Base-by-base conservation (phyloP, 2,888 invertebrate species). In the Sepiola atlantica region DNA sequence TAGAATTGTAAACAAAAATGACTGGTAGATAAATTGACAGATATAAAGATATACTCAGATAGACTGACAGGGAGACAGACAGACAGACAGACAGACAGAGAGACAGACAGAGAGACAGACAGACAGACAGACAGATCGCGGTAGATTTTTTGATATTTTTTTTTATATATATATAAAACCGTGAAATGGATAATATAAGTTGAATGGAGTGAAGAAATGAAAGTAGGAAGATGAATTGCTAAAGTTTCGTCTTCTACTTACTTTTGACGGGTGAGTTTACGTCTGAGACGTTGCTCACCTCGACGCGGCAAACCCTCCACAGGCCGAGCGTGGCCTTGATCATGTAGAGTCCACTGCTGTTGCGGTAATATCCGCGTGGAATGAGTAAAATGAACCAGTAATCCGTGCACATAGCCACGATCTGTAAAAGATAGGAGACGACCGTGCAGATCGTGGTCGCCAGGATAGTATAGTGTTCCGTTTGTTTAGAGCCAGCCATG, bases 211-310 rank as follows among this genome's bases (percentile, higher is more conserved):
- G 0, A 77, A 1, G 21, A 21, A 77, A 77, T 77, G 21, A 28
- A 28, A 61, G 21, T n/a, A 77, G 77, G 32, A 77, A 16, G 77
- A 77, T 4, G 8, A 77, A 24, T 61, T 61, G 24, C 10, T 24
- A 61, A 61, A 61, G 16, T 61, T 61, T 28, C 24, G 21, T 61
- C 10, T 61, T 77, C n/a, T 93, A 55, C 93, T 93, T 93, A 93
- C 93, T 35, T 93, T 24, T 93, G 93, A 93, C 24, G 35, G 94
- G 55, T 95, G 95, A 2, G 93, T 94, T 54, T 91, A 95, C 21
- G 94, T 94, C 35, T 95, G 94, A 24, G 94, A 94, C 94, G 91
- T 94, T 91, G 57, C 94, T 55, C 94, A 57, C 57, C 90, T 54
- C 94, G 24, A 45, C 77, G 45, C 90, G 91, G 94, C n/a, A 91